Evolutionary conservation across 2,888 invertebrate genomes (phyloP).

Genomic region (Anoncus sp.): DNA sequence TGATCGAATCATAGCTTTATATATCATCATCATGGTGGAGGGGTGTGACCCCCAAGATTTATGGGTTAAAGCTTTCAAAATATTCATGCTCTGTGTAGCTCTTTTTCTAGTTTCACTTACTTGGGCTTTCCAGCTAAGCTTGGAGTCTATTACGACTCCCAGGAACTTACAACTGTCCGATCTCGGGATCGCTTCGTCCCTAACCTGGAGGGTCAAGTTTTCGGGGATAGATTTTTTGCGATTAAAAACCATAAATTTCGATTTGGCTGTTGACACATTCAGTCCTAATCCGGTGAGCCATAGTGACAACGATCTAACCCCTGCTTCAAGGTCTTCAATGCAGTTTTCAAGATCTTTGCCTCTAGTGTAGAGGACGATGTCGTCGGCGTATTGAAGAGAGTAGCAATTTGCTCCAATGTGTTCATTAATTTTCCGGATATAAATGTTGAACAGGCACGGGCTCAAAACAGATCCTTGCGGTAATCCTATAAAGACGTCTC

Average conservation of each 20-base stretch:
- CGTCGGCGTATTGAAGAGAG: conserved; percentile 22
- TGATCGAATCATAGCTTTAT: conserved; percentile 35
- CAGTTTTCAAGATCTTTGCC: neutral
- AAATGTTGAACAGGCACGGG: conserved; percentile 14
- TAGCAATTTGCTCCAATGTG: neutral
- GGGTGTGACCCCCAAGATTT: conserved; percentile 41
- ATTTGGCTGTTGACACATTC: conserved; percentile 7
- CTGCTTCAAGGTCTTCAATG: neutral
- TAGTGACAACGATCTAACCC: neutral
- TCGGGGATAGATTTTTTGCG: no score
- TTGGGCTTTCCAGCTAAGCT: conserved; percentile 10
- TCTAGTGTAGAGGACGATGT: neutral
- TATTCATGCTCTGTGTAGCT: neutral
- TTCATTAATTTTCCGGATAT: conserved; percentile 12
- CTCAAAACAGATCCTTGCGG: conserved; percentile 22
- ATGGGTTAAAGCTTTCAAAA: neutral
- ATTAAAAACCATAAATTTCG: conserved; percentile 23
- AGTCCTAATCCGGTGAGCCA: conserved; percentile 2
- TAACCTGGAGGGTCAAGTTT: no score
- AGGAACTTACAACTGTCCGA: no score
- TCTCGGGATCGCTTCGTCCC: no score
- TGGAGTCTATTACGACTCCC: no score
- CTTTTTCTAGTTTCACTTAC: neutral
- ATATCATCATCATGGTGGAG: conserved; percentile 19
- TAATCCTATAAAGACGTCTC: conserved; percentile 2